Evolutionary conservation across 2,888 invertebrate species (phyloP).

Genomic region (Amblyjoppa fuscipennis): DNA sequence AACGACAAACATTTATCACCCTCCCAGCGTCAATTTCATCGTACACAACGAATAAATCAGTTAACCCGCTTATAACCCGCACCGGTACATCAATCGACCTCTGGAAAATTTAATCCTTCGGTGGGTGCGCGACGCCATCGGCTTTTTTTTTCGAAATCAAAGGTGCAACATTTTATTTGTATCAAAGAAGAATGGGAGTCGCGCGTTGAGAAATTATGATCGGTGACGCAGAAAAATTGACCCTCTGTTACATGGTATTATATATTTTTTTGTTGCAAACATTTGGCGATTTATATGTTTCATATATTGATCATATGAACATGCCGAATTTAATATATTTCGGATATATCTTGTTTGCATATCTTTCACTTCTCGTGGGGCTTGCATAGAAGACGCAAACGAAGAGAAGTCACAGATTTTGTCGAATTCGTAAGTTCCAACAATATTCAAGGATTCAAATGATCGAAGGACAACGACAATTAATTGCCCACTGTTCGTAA

Average conservation of each 20-base stretch:
- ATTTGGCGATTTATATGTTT: too few species aligned
- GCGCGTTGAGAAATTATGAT: background rate
- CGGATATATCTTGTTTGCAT: too few species aligned
- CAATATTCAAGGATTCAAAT: too few species aligned
- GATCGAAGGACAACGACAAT: background rate
- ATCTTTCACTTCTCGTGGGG: too few species aligned
- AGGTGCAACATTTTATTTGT: background rate
- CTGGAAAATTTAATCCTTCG: constrained; percentile 1
- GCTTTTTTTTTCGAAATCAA: background rate
- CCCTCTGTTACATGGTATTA: too few species aligned
- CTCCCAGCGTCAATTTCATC: constrained; percentile 29
- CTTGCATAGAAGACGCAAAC: too few species aligned
- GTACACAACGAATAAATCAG: constrained; percentile 40
- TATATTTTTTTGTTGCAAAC: too few species aligned
- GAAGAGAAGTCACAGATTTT: too few species aligned
- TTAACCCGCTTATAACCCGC: constrained; percentile 9
- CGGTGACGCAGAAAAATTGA: background rate
- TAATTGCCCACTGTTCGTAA: background rate
- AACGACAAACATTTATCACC: constrained; percentile 53
- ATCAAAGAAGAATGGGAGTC: background rate
- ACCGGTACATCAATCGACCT: constrained; percentile 14
- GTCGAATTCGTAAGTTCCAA: too few species aligned
- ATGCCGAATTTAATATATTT: too few species aligned
- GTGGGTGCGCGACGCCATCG: background rate
- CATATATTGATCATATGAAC: too few species aligned